Evolutionary conservation across 1,140 invertebrate species (phyloP).

Genomic region (Drosophila triauraria): DNA sequence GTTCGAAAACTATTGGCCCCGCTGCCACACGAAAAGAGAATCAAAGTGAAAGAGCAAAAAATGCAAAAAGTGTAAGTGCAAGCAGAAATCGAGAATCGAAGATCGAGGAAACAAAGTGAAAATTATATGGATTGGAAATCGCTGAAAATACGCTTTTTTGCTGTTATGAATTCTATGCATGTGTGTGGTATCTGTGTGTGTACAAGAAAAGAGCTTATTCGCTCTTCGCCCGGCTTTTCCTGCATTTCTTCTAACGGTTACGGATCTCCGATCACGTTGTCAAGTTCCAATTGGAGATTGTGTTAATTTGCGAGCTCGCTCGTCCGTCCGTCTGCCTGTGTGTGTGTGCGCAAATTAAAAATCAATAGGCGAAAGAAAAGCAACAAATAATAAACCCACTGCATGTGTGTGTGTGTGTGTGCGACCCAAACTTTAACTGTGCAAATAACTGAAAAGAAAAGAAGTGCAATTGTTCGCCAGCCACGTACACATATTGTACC

Average conservation of each 20-base stretch:
- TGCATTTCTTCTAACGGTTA: constrained; percentile 23
- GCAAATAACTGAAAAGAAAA: constrained; percentile 34
- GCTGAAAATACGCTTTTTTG: constrained; percentile 35
- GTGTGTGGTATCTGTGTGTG: constrained; percentile 11
- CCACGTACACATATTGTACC: constrained; percentile 45
- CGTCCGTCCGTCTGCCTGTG: not conserved
- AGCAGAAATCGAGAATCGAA: constrained; percentile 17
- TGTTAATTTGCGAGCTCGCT: constrained; percentile 24
- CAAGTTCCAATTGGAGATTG: constrained; percentile 26
- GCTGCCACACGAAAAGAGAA: not conserved
- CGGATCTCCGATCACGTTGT: constrained; percentile 45
- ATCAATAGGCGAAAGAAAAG: constrained; percentile 25
- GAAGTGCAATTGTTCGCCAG: constrained; percentile 39
- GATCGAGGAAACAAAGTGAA: constrained; percentile 32
- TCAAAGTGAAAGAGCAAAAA: constrained; percentile 29
- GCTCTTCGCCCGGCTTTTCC: constrained; percentile 31
- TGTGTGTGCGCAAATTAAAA: constrained; percentile 33
- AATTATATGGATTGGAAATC: constrained; percentile 36
- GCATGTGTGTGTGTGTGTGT: not conserved
- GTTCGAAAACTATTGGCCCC: constrained; percentile 21
- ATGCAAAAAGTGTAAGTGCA: constrained; percentile 37
- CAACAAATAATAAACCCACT: constrained; percentile 17
- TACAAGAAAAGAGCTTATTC: constrained; percentile 13
- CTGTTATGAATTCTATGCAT: constrained; percentile 29
- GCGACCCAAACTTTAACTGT: constrained; percentile 25